Percentiles rank a stretch among this genome's conserved stretches.
These are phyloP conservation scores for Ditylenchus weischeri DNA, from an alignment of 2,888 invertebrate genomes.

Conservation along the genomic window DNA sequence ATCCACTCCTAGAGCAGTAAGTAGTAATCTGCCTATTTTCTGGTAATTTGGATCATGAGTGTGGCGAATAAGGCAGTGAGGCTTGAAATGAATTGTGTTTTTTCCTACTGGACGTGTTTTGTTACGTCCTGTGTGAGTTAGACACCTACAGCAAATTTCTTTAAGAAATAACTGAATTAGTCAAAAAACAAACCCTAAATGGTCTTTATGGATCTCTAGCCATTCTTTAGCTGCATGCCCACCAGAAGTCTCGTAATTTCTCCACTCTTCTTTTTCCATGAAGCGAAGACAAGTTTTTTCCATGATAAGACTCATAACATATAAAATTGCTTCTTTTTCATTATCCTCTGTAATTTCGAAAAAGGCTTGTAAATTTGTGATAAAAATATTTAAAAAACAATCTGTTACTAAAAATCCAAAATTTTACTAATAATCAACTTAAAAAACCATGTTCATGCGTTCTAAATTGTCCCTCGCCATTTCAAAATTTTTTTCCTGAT, in stretches of 20 bases:
- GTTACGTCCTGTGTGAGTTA: not conserved
- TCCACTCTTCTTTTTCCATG: not conserved
- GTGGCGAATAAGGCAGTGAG: not conserved
- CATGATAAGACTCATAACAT: not conserved
- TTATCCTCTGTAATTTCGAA: not conserved
- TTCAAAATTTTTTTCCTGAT: too few relatives aligned
- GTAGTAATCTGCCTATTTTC: not conserved
- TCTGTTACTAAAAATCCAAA: too few relatives aligned
- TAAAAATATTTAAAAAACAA: too few relatives aligned
- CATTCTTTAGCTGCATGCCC: not conserved
- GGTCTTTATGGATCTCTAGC: slow-evolving; percentile 1
- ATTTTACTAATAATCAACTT: too few relatives aligned
- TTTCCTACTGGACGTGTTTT: not conserved
- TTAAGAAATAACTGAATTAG: too few relatives aligned
- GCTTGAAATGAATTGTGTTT: not conserved
- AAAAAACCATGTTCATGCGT: too few relatives aligned
- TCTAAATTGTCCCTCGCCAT: too few relatives aligned
- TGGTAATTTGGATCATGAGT: not conserved
- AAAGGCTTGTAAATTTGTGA: too few relatives aligned
- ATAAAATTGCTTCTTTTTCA: not conserved
- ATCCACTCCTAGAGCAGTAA: not conserved
- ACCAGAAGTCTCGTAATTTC: not conserved
- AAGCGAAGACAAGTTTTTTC: slow-evolving; percentile 6
- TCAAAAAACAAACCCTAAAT: not conserved
- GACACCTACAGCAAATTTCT: not conserved